Conservation (phyloP, 1,140 invertebrate species). For the Kradibia gibbosae region DNA sequence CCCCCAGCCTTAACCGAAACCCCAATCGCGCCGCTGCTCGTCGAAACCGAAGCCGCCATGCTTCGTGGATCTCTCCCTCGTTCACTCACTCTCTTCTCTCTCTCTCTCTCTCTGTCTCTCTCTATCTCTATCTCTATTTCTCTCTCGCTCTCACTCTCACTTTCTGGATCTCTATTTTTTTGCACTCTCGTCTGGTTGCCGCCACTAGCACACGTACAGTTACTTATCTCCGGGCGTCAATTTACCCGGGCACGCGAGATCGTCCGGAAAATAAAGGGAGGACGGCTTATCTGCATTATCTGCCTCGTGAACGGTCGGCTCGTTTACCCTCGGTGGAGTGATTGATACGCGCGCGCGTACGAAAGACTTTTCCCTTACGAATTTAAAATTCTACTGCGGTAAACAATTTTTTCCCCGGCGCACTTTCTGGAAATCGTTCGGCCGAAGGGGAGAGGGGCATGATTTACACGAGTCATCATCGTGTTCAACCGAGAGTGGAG, state of each 20-base stretch:
- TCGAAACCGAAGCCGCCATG: no score
- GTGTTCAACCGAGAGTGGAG: not conserved
- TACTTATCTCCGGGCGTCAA: constrained; percentile 34
- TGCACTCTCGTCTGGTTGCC: not conserved
- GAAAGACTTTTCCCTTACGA: constrained; percentile 19
- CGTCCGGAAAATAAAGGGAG: constrained; percentile 19
- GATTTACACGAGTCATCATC: constrained; percentile 39
- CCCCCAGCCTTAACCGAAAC: not conserved
- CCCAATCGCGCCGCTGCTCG: no score
- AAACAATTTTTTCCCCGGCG: constrained; percentile 33
- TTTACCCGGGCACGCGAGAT: constrained; percentile 29
- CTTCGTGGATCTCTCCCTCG: not conserved
- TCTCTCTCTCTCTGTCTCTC: not conserved
- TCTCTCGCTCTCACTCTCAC: not conserved
- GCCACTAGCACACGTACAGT: not conserved
- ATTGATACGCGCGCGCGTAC: constrained; percentile 21
- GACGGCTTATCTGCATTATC: constrained; percentile 43
- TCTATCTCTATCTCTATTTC: not conserved
- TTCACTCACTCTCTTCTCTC: not conserved
- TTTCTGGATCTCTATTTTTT: not conserved
- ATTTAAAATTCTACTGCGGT: constrained; percentile 23
- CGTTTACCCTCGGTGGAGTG: constrained; percentile 15
- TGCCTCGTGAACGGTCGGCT: not conserved
- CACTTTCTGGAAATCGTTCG: not conserved
- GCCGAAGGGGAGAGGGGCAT: not conserved